A percentile compares a stretch with the other conserved stretches of the same genome.
phyloP scores from a whole-genome alignment of 2,888 invertebrate genomes.

The Octonoba sinensis region DNA sequence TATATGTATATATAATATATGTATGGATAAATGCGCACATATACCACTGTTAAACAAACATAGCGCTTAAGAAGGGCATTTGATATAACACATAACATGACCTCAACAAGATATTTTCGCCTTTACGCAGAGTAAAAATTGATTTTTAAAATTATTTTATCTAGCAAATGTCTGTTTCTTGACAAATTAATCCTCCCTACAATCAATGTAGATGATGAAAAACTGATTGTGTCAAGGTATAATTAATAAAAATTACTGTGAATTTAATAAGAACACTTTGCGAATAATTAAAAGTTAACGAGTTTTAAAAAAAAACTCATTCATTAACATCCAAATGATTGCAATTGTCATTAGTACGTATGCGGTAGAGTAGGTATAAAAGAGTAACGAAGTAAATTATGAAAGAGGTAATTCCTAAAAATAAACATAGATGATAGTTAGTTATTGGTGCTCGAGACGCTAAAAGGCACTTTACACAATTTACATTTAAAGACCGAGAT shows the following conservation, averaged over 20 bases:
- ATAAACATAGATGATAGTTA: conserved; percentile 7
- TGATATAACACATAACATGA: no score
- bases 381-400: conserved; percentile 36
- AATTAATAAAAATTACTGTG: conserved; percentile 36
- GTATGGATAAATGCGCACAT: no score
- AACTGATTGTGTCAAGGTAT: conserved; percentile 14
- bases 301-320: conserved; percentile 29
- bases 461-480: conserved; percentile 16
- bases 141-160: no score
- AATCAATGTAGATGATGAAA: conserved; percentile 18
- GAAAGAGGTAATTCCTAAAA: conserved; percentile 14
- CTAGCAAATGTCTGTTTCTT: no score
- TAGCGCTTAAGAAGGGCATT: no score
- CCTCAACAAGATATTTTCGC: no score
- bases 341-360: conserved; percentile 32
- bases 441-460: conserved; percentile 21
- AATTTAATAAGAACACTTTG: conserved; percentile 22
- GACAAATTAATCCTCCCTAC: conserved; percentile 18
- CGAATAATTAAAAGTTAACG: conserved; percentile 41
- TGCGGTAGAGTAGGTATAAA: conserved; percentile 21
- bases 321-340: conserved; percentile 40
- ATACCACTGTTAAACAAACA: no score
- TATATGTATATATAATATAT: no score
- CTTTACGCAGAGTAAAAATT: no score
- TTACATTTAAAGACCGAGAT: neutral